Percentiles rank a stretch among this genome's conserved stretches.
phyloP scores from a whole-genome alignment of 2,888 invertebrate genomes.

The Oscheius myriophilus region DNA sequence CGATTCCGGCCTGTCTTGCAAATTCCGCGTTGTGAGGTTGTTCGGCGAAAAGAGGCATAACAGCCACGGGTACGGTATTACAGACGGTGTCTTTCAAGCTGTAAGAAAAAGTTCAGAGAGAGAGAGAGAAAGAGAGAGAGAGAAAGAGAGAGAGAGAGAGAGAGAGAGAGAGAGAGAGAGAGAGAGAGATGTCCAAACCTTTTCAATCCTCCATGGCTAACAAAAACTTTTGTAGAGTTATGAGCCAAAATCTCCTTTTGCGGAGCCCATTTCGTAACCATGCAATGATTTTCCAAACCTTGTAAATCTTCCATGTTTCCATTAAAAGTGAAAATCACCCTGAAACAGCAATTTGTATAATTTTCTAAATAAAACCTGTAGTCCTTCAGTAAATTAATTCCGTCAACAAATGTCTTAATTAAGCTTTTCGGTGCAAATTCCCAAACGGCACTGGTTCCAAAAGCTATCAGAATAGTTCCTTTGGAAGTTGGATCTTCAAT shows the following conservation, averaged over 20 bases:
- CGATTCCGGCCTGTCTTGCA: constrained; percentile 35
- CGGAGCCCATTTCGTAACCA: constrained; percentile 40
- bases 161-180: not conserved
- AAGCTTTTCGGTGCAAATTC: constrained; percentile 28
- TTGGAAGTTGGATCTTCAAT: constrained; percentile 37
- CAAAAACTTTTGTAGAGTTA: constrained; percentile 35
- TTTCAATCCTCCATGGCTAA: constrained; percentile 48
- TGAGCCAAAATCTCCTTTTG: constrained; percentile 44
- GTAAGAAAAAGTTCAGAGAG: not conserved
- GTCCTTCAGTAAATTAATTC: constrained; percentile 31
- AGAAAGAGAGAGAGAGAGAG: not conserved
- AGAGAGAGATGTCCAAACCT: constrained; percentile 31
- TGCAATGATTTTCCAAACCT: constrained; percentile 31
- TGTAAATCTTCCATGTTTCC: constrained; percentile 32
- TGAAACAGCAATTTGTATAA: not conserved
- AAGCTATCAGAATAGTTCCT: constrained; percentile 46
- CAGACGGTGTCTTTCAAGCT: constrained; percentile 53
- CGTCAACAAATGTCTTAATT: constrained; percentile 30
- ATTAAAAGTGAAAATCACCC: constrained; percentile 39
- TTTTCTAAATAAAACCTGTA: constrained; percentile 22
- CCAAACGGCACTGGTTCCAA: constrained; percentile 39
- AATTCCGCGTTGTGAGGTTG: constrained; percentile 50
- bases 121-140: not conserved
- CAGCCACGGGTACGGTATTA: constrained; percentile 44
- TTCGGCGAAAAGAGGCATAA: constrained; percentile 56